Evolutionary conservation across 2,888 invertebrate genomes (phyloP).

Genomic region (Philhelius pedissequus): DNA sequence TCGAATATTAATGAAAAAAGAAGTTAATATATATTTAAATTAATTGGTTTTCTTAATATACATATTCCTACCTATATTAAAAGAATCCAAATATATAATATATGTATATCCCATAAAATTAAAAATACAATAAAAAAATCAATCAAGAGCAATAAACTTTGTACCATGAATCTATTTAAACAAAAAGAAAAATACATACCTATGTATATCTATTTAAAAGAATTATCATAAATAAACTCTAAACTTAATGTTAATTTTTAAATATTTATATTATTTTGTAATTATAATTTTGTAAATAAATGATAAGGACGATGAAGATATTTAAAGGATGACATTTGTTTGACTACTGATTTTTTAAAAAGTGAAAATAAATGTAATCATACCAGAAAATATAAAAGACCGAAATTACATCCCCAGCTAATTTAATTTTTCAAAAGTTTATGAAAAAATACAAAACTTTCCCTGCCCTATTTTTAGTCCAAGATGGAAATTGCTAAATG

Average conservation of each 20-base stretch:
- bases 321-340: constrained; percentile 23
- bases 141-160: constrained; percentile 68
- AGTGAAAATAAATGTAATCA: too few relatives aligned
- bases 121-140: constrained; percentile 17
- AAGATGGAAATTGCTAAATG: too few relatives aligned
- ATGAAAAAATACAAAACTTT: too few relatives aligned
- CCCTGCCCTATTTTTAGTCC: too few relatives aligned
- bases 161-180: constrained; percentile 64
- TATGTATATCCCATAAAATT: neutral
- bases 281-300: constrained; percentile 63
- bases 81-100: neutral
- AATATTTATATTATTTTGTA: constrained; percentile 67
- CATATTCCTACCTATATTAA: too few relatives aligned
- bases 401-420: too few relatives aligned
- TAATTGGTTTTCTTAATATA: constrained; percentile 12
- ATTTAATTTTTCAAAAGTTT: too few relatives aligned
- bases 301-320: constrained; percentile 15
- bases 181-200: neutral
- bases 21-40: neutral
- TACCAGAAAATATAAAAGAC: too few relatives aligned
- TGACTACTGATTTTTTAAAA: too few relatives aligned
- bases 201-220: constrained; percentile 17
- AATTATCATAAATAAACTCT: constrained; percentile 9
- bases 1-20: constrained; percentile 1
- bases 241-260: constrained; percentile 47